Conservation (phyloP, 2,797 vertebrate species). For the Syngnathus acus region DNA sequence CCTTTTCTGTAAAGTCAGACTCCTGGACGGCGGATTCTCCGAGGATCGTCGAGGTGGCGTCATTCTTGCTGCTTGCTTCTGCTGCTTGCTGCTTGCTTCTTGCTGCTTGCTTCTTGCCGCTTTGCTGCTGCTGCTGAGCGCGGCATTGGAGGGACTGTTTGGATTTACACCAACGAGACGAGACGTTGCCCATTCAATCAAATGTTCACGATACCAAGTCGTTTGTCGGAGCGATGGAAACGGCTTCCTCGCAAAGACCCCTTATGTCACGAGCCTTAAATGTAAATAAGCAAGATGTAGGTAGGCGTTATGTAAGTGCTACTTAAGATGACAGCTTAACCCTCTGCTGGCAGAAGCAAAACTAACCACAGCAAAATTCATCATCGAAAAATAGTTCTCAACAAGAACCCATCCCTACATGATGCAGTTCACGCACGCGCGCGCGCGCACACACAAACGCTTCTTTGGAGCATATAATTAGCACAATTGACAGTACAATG, state of each 20-base stretch:
- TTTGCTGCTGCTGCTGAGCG: neutral
- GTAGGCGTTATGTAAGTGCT: neutral
- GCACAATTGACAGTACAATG: too few relatives aligned
- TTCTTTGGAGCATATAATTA: too few relatives aligned
- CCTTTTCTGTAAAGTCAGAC: slow-evolving; percentile 93
- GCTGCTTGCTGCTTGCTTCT: neutral
- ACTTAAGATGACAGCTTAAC: neutral
- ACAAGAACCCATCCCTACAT: too few relatives aligned
- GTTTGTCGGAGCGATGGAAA: neutral
- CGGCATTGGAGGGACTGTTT: neutral
- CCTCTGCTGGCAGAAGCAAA: neutral
- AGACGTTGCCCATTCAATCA: slow-evolving; percentile 5
- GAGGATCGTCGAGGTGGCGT: slow-evolving; percentile 86
- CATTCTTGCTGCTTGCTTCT: neutral
- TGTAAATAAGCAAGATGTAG: neutral
- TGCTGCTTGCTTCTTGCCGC: too few relatives aligned
- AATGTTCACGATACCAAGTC: neutral
- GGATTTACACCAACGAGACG: neutral
- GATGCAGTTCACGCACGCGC: too few relatives aligned
- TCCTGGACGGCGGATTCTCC: slow-evolving; percentile 90
- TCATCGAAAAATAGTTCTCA: too few relatives aligned
- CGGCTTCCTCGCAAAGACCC: neutral
- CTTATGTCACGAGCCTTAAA: neutral
- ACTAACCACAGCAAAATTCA: neutral
- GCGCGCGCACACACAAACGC: too few relatives aligned